A percentile compares a stretch with the other conserved stretches of the same genome.
These are phyloP conservation scores for Spodoptera littoralis DNA, from an alignment of 2,888 invertebrate species.

Conservation along the genomic window DNA sequence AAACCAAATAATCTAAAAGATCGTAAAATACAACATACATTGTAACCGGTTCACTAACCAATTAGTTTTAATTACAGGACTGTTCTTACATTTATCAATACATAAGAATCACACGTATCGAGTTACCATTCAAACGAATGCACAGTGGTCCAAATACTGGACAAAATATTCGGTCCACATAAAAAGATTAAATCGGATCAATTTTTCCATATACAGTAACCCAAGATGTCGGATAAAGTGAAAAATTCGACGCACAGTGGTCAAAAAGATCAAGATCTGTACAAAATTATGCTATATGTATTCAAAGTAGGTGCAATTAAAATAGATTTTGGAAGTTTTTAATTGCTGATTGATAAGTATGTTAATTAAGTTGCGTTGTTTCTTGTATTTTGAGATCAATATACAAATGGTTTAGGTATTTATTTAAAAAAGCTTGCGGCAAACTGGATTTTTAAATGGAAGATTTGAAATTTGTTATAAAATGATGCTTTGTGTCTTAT, in stretches of 20 bases:
- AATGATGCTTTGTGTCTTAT: no score
- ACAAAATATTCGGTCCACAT: constrained; percentile 4
- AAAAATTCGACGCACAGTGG: constrained; percentile 27
- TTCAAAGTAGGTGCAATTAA: constrained; percentile 41
- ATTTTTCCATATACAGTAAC: constrained; percentile 11
- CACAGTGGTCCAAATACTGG: constrained; percentile 26
- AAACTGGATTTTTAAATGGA: no score
- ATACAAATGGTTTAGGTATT: neutral
- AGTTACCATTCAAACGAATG: constrained; percentile 50
- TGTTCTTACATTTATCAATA: constrained; percentile 57
- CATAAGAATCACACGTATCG: constrained; percentile 53
- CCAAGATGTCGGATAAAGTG: constrained; percentile 19
- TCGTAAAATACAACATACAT: constrained; percentile 63
- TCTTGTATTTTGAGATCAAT: constrained; percentile 13
- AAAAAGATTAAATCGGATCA: constrained; percentile 25
- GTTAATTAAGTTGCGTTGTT: constrained; percentile 38
- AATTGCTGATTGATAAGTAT: constrained; percentile 48
- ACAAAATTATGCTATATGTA: constrained; percentile 38
- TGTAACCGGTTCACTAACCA: constrained; percentile 65
- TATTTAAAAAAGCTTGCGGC: no score
- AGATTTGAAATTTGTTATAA: no score
- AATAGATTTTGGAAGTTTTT: constrained; percentile 44
- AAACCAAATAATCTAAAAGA: constrained; percentile 30
- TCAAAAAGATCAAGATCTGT: constrained; percentile 36
- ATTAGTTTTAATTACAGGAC: constrained; percentile 76